Evolutionary conservation across 2,888 invertebrate species (phyloP), one percentile per base, ranked within the genome.

Genomic region (Himalopsyche japonica): DNA sequence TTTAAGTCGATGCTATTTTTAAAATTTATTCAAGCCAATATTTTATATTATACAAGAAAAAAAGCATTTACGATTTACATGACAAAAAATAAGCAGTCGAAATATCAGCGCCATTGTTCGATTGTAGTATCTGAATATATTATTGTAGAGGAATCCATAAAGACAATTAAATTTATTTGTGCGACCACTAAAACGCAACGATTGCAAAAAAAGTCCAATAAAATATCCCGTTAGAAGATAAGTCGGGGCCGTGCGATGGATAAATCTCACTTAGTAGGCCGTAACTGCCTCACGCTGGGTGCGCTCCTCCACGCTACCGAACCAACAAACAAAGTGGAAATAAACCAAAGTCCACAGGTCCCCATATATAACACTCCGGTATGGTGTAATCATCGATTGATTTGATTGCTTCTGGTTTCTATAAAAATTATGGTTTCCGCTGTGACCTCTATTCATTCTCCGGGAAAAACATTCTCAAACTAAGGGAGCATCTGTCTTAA

Each of bases 381-480:
- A 70, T 70, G 70, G 70, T 70, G 70, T 70, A 70, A 70, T 85
- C 81, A 76, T 79, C 78, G 83, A 83, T 85, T 85, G 85, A 85
- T 85, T 85, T 81, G 83, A 85, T 85, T 83, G 85, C 81, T 83
- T 85, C 37, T 79, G 79, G 79, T 80, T 81, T 81, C 20, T 76
- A 76, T 48, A 30, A 43, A 79, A 83, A 83, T 85, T 83, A 85
- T 85, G 85, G 83, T 78, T 81, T 70, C 81, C 85, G 77, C 43
- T 34, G 64, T 15, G 70, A 70, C 70, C 70, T 70, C 70, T 27
- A 70, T 70, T 12, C 70, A 27, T 70, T 70, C 30, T 70, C 27
- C 10, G 15, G 15, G 30, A 70, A 30, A 70, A 70, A 15, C 27
- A 70, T 70, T 70, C 70, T 10, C 70, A 70, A 70, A 70, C 70